phyloP scores from a whole-genome alignment of 2,797 vertebrate genomes.

The Telmatherina bonti region DNA sequence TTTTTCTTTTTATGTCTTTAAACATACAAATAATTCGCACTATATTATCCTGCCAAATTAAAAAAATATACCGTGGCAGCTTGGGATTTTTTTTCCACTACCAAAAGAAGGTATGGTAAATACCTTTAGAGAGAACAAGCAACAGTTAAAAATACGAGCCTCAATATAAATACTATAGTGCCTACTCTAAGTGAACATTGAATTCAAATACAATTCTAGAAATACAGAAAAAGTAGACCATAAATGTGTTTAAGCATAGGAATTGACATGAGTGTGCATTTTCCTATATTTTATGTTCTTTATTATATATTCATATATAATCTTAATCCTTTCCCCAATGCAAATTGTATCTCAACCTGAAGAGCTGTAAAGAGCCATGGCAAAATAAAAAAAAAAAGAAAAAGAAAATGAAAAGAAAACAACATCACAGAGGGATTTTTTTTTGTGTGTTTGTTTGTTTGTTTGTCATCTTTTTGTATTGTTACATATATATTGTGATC shows the following conservation, averaged over 20 bases:
- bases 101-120: constrained; percentile 97
- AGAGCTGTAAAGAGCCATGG: constrained; percentile 98
- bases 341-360: constrained; percentile 99
- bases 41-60: constrained; percentile 99
- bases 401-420: constrained; percentile 87
- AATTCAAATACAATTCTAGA: constrained; percentile 99
- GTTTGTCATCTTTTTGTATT: constrained; percentile 66
- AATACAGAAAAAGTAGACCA: constrained; percentile 99
- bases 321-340: constrained; percentile 99
- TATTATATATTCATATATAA: constrained; percentile 91
- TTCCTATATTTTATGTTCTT: constrained; percentile 99
- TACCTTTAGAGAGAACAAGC: constrained; percentile 99
- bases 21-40: constrained; percentile 99
- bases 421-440: constrained; percentile 87
- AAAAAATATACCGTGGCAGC: constrained; percentile 99
- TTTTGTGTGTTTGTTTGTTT: constrained; percentile 65
- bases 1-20: constrained; percentile 90
- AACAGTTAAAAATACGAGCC: constrained; percentile 99
- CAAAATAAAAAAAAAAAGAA: constrained; percentile 91
- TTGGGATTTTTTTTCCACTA: constrained; percentile 98
- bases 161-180: constrained; percentile 99
- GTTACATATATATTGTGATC: constrained; percentile 86
- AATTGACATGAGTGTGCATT: constrained; percentile 99
- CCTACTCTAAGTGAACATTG: constrained; percentile 99
- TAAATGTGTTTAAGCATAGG: constrained; percentile 99